phyloP scores from a whole-genome alignment of 2,113 vertebrate species.

The Cephalopterus ornatus region DNA sequence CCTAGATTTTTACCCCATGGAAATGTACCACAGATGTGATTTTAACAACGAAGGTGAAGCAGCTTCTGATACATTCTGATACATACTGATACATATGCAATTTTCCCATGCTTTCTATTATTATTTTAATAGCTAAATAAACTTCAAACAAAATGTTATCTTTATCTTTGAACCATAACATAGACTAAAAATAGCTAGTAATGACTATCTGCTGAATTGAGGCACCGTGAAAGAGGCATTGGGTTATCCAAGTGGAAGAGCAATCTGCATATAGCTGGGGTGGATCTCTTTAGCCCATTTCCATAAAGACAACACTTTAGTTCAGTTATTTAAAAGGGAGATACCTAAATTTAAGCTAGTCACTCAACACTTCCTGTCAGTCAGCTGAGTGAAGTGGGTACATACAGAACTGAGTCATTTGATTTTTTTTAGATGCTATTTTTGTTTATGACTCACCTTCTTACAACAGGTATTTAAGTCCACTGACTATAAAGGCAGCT shows the following conservation, averaged over 20 bases:
- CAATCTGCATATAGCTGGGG: neutral
- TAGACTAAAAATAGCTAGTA: neutral
- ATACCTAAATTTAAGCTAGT: neutral
- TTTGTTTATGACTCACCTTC: neutral
- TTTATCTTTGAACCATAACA: neutral
- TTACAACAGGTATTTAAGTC: neutral
- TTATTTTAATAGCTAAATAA: neutral
- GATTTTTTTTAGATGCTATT: neutral
- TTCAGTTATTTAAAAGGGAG: neutral
- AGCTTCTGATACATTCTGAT: neutral
- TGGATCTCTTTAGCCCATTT: neutral
- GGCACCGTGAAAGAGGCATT: neutral
- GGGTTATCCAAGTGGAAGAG: neutral
- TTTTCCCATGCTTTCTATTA: neutral
- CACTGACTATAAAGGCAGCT: neutral
- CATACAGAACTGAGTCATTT: neutral
- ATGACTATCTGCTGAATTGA: neutral
- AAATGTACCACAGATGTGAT: neutral
- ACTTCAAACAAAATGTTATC: neutral
- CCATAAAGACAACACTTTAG: neutral
- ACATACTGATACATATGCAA: too few relatives aligned
- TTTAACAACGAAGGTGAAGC: neutral
- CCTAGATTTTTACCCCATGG: neutral
- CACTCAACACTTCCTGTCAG: neutral
- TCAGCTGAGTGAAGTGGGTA: neutral